These are phyloP conservation scores for Drosophila emarginata DNA, from an alignment of 2,888 invertebrate genomes.

Conservation along the genomic window DNA sequence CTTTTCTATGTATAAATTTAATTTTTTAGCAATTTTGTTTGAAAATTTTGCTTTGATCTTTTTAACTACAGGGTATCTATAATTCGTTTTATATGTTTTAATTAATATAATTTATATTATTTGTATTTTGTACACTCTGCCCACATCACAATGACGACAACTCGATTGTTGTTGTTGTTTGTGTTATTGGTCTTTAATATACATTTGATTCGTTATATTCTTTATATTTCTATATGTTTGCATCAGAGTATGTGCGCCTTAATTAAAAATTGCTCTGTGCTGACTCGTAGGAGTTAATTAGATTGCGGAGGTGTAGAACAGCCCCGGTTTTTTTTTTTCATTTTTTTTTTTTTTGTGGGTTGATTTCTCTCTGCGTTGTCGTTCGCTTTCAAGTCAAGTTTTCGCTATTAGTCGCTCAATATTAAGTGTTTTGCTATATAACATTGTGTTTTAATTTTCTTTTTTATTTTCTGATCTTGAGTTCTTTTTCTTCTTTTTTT, in stretches of 20 bases:
- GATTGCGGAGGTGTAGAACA: conserved; percentile 67
- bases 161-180: conserved; percentile 52
- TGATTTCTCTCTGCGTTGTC: conserved; percentile 20
- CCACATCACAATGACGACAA: conserved; percentile 41
- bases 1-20: too few species aligned
- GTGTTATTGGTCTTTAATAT: conserved; percentile 46
- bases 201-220: conserved; percentile 49
- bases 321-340: conserved; percentile 24
- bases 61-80: neutral
- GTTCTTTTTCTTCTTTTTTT: conserved; percentile 50
- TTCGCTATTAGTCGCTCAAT: conserved; percentile 72
- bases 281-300: conserved; percentile 72
- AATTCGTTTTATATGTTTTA: conserved; percentile 16
- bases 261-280: conserved; percentile 58
- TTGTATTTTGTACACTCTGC: conserved; percentile 36
- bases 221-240: conserved; percentile 11
- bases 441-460: conserved; percentile 44
- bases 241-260: conserved; percentile 48
- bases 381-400: conserved; percentile 76
- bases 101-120: conserved; percentile 8
- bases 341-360: neutral
- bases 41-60: conserved; percentile 16
- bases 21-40: neutral
- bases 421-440: conserved; percentile 69
- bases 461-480: conserved; percentile 48